Percentiles rank a stretch among this genome's conserved stretches.
phyloP scores from a whole-genome alignment of 2,888 invertebrate genomes.

The Empis livida region DNA sequence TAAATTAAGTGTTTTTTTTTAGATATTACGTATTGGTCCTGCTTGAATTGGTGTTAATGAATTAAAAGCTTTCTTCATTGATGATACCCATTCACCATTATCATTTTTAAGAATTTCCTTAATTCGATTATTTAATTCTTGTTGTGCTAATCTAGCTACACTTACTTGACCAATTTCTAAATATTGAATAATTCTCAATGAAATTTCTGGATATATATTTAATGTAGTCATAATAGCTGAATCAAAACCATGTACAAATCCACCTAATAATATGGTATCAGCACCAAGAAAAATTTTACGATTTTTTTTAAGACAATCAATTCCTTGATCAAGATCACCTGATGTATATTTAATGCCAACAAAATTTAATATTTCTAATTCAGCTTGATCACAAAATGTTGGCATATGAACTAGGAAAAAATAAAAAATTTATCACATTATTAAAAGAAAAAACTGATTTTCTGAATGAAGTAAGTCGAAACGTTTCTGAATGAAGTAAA shows the following conservation, averaged over 20 bases:
- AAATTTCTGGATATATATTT: slow-evolving; percentile 50
- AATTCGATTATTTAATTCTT: slow-evolving; percentile 7
- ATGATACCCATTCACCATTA: slow-evolving; percentile 16
- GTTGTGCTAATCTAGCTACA: slow-evolving; percentile 10
- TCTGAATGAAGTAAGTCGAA: no score
- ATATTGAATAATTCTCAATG: slow-evolving; percentile 42
- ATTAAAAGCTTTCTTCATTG: slow-evolving; percentile 16
- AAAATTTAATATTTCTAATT: slow-evolving; percentile 54
- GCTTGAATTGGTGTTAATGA: slow-evolving; percentile 4
- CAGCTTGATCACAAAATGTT: slow-evolving; percentile 48
- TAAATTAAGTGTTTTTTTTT: no score
- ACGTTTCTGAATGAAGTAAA: no score
- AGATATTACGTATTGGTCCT: slow-evolving; percentile 9
- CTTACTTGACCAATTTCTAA: slow-evolving; percentile 24
- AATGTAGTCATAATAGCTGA: slow-evolving; percentile 58
- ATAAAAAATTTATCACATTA: slow-evolving; percentile 1
- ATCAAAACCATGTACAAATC: slow-evolving; percentile 52
- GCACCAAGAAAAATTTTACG: slow-evolving; percentile 51
- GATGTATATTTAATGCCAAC: slow-evolving; percentile 75
- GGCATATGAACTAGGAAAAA: slow-evolving; percentile 53
- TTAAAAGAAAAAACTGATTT: no score
- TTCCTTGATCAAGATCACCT: slow-evolving; percentile 53
- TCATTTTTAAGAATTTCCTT: slow-evolving; percentile 12
- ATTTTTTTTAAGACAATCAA: slow-evolving; percentile 42
- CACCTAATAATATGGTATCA: slow-evolving; percentile 51